A percentile compares a stretch with the other conserved stretches of the same genome.
phyloP scores from a whole-genome alignment of 2,797 vertebrate species.

The Paramormyrops hopkinsi region DNA sequence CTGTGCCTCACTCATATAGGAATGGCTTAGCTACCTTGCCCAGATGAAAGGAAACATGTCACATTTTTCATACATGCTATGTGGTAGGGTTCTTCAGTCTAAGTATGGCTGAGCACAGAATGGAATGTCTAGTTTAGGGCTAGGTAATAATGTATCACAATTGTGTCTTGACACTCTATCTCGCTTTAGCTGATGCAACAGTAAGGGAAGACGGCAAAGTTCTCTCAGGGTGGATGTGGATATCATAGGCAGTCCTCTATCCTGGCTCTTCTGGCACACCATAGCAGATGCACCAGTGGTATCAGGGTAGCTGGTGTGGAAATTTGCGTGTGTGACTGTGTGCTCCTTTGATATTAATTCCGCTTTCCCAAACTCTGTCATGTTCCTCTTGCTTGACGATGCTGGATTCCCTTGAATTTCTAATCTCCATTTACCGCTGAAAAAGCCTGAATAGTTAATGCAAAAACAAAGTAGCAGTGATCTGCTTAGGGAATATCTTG shows the following conservation, averaged over 20 bases:
- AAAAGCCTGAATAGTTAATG: neutral
- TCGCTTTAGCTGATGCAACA: neutral
- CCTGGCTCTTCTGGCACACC: neutral
- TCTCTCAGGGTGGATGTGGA: neutral
- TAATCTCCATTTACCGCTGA: conserved; percentile 5
- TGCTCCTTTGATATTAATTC: neutral
- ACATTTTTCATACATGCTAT: neutral
- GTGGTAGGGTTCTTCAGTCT: neutral
- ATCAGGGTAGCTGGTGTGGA: conserved; percentile 47
- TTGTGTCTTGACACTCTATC: conserved; percentile 16
- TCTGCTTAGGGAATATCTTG: conserved; percentile 17
- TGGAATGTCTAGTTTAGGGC: neutral
- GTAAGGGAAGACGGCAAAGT: neutral
- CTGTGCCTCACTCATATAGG: neutral
- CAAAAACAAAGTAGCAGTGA: conserved; percentile 17
- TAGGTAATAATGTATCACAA: neutral
- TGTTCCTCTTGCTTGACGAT: too few relatives aligned
- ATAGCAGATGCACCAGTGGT: neutral
- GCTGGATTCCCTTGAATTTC: conserved; percentile 50
- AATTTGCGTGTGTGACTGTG: conserved; percentile 24
- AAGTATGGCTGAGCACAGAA: neutral
- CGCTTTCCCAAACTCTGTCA: too few relatives aligned
- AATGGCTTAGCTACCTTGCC: neutral
- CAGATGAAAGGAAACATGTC: neutral
- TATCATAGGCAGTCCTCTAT: neutral